Percentiles rank a stretch among this genome's conserved stretches.
phyloP scores from a whole-genome alignment of 2,797 vertebrate genomes.

The Enteromius unitaeniatus region DNA sequence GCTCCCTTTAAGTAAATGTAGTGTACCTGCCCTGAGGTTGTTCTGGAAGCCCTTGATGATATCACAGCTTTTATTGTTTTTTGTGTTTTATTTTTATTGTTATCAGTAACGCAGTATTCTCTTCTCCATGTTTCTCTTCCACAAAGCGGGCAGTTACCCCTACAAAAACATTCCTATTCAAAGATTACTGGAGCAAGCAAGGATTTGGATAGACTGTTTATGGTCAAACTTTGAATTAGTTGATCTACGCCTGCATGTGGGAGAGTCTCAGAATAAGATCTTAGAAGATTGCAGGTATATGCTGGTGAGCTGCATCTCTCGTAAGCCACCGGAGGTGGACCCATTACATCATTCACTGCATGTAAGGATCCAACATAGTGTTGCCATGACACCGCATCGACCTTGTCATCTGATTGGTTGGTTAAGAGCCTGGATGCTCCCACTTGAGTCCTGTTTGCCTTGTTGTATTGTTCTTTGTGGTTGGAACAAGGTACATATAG shows the following conservation, averaged over 20 bases:
- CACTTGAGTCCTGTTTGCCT: neutral
- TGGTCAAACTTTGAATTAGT: constrained; percentile 55
- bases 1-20: neutral
- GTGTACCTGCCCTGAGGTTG: constrained; percentile 31
- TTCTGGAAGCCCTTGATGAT: constrained; percentile 8
- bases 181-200: constrained; percentile 59
- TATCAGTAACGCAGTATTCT: neutral
- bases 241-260: constrained; percentile 4
- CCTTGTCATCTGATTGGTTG: constrained; percentile 33
- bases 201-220: constrained; percentile 48
- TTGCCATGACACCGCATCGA: constrained; percentile 39
- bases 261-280: constrained; percentile 8
- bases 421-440: constrained; percentile 13
- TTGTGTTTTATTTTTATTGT: too few species aligned
- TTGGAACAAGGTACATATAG: neutral
- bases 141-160: neutral
- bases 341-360: constrained; percentile 22
- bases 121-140: neutral
- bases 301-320: neutral
- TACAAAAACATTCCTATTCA: neutral
- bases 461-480: neutral
- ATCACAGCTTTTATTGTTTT: constrained; percentile 14
- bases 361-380: constrained; percentile 21
- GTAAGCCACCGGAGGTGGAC: neutral
- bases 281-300: constrained; percentile 14